Evolutionary conservation across 37 sponge, comb jelly and placozoan genomes (phyloP).

Genomic region (Haliclona indistincta): DNA sequence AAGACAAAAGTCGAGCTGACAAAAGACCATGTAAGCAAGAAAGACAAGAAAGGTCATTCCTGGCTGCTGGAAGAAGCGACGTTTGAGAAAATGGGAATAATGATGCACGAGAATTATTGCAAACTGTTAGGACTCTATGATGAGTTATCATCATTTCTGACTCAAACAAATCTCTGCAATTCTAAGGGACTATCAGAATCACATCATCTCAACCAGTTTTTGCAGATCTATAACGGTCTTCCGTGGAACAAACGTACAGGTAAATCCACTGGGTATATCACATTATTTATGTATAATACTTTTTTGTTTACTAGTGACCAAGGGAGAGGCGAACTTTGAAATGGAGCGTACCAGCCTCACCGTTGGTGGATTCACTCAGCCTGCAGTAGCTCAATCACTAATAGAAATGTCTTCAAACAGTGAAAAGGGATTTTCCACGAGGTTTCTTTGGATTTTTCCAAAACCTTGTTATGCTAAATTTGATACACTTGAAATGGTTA

Average conservation of each 20-base stretch:
- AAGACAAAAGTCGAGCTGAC: neutral
- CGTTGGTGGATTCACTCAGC: constrained; percentile 37
- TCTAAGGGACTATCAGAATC: constrained; percentile 4
- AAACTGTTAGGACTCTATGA: constrained; percentile 26
- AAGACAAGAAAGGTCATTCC: neutral
- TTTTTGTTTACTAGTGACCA: constrained; percentile 12
- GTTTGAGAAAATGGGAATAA: constrained; percentile 24
- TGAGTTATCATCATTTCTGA: constrained; percentile 21
- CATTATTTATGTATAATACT: neutral
- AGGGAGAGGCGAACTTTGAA: constrained; percentile 34
- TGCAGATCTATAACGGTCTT: constrained; percentile 6
- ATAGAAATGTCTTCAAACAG: constrained; percentile 11
- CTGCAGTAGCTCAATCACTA: constrained; percentile 4
- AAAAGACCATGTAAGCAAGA: neutral
- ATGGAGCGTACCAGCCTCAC: constrained; percentile 29
- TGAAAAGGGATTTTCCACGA: constrained; percentile 40
- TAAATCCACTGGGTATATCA: constrained; percentile 4
- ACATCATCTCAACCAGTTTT: constrained; percentile 9
- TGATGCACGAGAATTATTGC: constrained; percentile 18
- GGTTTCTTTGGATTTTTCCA: constrained; percentile 51
- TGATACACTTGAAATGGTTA: constrained; percentile 8
- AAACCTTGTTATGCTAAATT: constrained; percentile 10
- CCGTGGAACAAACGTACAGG: constrained; percentile 17
- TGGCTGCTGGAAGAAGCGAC: constrained; percentile 25
- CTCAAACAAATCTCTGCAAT: constrained; percentile 19